Evolutionary conservation across 2,888 invertebrate genomes (phyloP), one percentile per base, ranked within the genome.

Genomic region (Diarsia brunnea): DNA sequence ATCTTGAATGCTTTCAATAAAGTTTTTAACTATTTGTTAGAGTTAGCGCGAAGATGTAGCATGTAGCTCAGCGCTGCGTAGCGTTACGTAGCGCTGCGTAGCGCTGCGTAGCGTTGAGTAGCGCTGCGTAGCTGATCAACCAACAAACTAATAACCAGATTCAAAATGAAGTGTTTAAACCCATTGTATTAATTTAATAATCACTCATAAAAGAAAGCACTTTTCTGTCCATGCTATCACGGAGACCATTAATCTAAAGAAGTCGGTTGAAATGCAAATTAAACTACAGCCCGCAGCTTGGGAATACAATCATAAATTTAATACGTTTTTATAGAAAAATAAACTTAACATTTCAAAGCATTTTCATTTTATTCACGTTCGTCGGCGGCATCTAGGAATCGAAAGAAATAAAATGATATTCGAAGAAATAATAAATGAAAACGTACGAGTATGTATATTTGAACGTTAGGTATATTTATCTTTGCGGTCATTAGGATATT

Each of bases 291-390:
- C 24, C 47, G 27, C n/a, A 21, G 21, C 71, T 45, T 51, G n/a
- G 14, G 43, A 73, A 77, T 49, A 53, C 53, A 55, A 63, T 72
- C 16, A 47, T 43, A 49, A 10, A 31, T 79, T 79, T 24, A 64
- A 53, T 53, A 43, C 16, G 27, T 51, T 74, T 38, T 75, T 43
- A 60, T 45, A n/a, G 24, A 60, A 76, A 78, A 76, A 71, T 60
- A 79, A 69, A 75, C 58, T 58, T 53, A 3, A 55, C 19, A 27
- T 38, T 27, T 43, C 43, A 60, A 51, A 4, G 24, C 45, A 31
- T 53, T 78, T 60, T 61, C 43, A 55, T 79, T 77, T 49, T 10
- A 49, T 49, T 27, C 27, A 47, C 53, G 47, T 53, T 80, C n/a
- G 19, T 53, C n/a, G 38, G 19, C 19, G 11, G 66, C 53, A 31